These are phyloP conservation scores for Leptothorax acervorum DNA, from an alignment of 2,888 invertebrate species.

Conservation along the genomic window DNA sequence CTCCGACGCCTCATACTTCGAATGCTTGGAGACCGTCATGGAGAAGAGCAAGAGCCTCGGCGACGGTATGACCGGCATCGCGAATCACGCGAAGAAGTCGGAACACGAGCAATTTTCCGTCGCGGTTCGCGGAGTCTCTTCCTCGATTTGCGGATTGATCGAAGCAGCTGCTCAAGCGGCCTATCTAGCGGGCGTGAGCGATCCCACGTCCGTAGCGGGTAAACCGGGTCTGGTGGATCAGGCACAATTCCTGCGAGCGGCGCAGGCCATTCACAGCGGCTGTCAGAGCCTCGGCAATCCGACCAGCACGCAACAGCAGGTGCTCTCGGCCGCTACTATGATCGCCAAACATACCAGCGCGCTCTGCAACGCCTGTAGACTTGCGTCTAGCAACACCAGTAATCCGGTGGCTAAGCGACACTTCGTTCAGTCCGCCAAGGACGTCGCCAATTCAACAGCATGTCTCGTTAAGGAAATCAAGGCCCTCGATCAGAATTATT, in stretches of 20 bases:
- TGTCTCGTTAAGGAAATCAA: slow-evolving; percentile 98
- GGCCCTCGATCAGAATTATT: slow-evolving; percentile 94
- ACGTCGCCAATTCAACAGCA: slow-evolving; percentile 98
- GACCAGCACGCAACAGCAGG: slow-evolving; percentile 91
- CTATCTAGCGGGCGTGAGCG: slow-evolving; percentile 97
- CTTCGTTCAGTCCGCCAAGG: slow-evolving; percentile 98
- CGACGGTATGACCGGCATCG: slow-evolving; percentile 98
- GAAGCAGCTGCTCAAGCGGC: slow-evolving; percentile 98
- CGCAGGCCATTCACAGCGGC: slow-evolving; percentile 95
- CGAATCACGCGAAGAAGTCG: slow-evolving; percentile 95
- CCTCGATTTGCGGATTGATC: slow-evolving; percentile 95
- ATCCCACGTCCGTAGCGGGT: slow-evolving; percentile 95
- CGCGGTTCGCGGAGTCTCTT: slow-evolving; percentile 93
- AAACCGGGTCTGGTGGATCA: slow-evolving; percentile 96
- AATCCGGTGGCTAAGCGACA: slow-evolving; percentile 97
- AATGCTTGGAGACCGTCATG: slow-evolving; percentile 96
- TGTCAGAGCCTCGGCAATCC: slow-evolving; percentile 92
- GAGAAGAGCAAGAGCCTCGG: slow-evolving; percentile 94
- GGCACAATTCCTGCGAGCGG: slow-evolving; percentile 94
- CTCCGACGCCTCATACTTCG: slow-evolving; percentile 95
- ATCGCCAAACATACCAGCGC: slow-evolving; percentile 98
- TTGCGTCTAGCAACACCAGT: slow-evolving; percentile 95
- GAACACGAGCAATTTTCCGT: slow-evolving; percentile 95
- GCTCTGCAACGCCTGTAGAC: slow-evolving; percentile 97
- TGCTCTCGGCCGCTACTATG: slow-evolving; percentile 95